Conservation (phyloP, 1,140 invertebrate species). For the Lucilia cuprina region DNA sequence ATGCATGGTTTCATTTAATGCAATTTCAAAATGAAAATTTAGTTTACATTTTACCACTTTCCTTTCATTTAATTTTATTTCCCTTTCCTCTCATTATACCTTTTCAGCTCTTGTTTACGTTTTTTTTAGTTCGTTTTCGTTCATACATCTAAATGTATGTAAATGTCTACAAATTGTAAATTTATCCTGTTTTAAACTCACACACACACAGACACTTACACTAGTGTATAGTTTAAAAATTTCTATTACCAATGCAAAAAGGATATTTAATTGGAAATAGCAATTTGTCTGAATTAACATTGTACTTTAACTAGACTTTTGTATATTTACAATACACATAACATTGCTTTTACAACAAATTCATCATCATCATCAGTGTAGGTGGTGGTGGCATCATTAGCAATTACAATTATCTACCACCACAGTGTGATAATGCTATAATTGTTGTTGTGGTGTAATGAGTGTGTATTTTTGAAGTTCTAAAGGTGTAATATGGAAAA, state of each 20-base stretch:
- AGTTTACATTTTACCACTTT: background rate
- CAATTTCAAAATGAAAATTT: conserved; percentile 1
- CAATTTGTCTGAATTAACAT: background rate
- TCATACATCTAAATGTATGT: background rate
- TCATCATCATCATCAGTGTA: background rate
- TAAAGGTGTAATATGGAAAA: too few species aligned
- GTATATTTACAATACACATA: background rate
- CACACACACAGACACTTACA: background rate
- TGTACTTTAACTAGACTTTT: background rate
- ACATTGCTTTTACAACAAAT: background rate
- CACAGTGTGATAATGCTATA: too few species aligned
- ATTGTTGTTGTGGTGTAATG: too few species aligned
- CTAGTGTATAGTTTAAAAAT: background rate
- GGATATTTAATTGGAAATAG: conserved; percentile 11
- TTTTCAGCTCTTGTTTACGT: background rate
- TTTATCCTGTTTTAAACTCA: background rate
- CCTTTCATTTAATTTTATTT: background rate
- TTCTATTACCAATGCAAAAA: background rate
- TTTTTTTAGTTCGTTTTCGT: too few species aligned
- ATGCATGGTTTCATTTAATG: conserved; percentile 11
- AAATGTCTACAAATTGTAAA: background rate
- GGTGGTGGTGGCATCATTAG: too few species aligned
- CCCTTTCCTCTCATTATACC: background rate
- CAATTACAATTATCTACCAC: too few species aligned
- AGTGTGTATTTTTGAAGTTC: too few species aligned